phyloP scores from a whole-genome alignment of 2,888 invertebrate genomes.

The Xanthostigma xanthostigma region DNA sequence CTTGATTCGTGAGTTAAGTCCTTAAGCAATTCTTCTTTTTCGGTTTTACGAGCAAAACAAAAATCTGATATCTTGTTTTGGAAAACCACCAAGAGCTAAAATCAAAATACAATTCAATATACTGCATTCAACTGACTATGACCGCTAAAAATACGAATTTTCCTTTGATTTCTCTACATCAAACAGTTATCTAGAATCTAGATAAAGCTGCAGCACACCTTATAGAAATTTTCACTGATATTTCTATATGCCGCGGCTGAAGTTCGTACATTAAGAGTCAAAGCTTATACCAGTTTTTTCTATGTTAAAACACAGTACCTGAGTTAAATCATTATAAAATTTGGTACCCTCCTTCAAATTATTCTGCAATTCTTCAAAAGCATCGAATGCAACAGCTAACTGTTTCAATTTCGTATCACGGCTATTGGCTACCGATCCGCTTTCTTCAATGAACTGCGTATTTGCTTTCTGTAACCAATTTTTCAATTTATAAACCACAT shows the following conservation, averaged over 20 bases:
- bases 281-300: too few species aligned
- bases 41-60: conserved; percentile 96
- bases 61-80: conserved; percentile 97
- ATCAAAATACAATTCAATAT: conserved; percentile 10
- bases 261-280: too few species aligned
- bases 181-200: too few species aligned
- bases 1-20: conserved; percentile 78
- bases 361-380: conserved; percentile 75
- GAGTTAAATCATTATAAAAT: conserved; percentile 88
- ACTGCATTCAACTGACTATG: neutral
- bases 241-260: neutral
- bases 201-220: too few species aligned
- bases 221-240: too few species aligned
- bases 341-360: conserved; percentile 93
- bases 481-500: neutral
- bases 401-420: conserved; percentile 71
- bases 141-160: too few species aligned
- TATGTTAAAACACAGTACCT: conserved; percentile 20
- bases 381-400: conserved; percentile 82
- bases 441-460: conserved; percentile 25
- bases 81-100: conserved; percentile 75
- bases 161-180: too few species aligned
- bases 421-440: conserved; percentile 44
- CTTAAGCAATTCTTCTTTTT: conserved; percentile 93
- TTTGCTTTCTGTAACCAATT: neutral